Evolutionary conservation across 2,888 invertebrate species (phyloP).

Genomic region (Drymonia ruficornis): DNA sequence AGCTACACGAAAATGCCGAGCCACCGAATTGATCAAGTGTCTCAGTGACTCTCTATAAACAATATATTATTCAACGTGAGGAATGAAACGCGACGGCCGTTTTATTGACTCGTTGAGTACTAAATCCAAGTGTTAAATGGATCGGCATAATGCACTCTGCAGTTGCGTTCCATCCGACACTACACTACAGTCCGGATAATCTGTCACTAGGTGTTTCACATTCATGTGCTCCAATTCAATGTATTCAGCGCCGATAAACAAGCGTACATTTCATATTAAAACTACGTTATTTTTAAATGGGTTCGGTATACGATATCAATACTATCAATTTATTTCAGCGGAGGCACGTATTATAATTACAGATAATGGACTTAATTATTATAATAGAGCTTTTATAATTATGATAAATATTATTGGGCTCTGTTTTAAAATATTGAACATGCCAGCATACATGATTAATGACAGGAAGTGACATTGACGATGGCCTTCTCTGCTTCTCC

Average conservation of each 20-base stretch:
- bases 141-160: constrained; percentile 41
- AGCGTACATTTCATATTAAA: background rate
- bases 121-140: constrained; percentile 48
- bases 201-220: constrained; percentile 15
- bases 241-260: too few relatives aligned
- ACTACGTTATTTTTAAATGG: background rate
- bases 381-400: background rate
- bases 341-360: background rate
- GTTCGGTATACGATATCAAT: background rate
- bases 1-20: background rate
- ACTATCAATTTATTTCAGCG: background rate
- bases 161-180: constrained; percentile 20
- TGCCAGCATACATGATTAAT: background rate
- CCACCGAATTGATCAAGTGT: constrained; percentile 1
- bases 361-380: background rate
- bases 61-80: constrained; percentile 8
- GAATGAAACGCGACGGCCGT: constrained; percentile 22
- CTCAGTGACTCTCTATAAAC: constrained; percentile 10
- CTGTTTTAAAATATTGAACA: background rate
- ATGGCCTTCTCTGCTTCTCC: too few relatives aligned
- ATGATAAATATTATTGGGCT: background rate
- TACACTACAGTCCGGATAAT: constrained; percentile 22
- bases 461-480: too few relatives aligned
- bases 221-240: too few relatives aligned
- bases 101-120: constrained; percentile 37